Conservation (phyloP, 1,140 invertebrate genomes). For the Drosophila ficusphila region DNA sequence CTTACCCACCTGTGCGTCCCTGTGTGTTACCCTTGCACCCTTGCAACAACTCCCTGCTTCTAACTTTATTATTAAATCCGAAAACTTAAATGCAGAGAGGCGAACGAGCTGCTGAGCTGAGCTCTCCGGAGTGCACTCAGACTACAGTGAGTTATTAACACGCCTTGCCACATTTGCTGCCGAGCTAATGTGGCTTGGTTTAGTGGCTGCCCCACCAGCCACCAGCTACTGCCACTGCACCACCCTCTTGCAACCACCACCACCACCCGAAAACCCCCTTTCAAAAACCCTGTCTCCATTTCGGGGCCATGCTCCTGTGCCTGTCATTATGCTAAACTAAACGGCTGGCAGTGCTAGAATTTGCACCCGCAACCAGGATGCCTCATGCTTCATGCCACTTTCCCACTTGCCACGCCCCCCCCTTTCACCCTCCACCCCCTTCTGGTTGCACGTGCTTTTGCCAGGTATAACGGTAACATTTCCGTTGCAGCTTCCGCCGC, state of each 20-base stretch:
- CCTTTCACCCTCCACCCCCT: neutral
- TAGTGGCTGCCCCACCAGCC: conserved; percentile 72
- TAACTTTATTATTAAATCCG: conserved; percentile 79
- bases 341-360: conserved; percentile 80
- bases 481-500: conserved; percentile 79
- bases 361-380: conserved; percentile 68
- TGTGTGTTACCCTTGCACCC: too few species aligned
- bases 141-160: conserved; percentile 79
- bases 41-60: conserved; percentile 6
- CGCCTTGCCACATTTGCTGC: conserved; percentile 81
- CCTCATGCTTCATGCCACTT: conserved; percentile 9
- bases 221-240: conserved; percentile 22
- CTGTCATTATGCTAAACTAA: conserved; percentile 83
- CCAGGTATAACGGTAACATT: conserved; percentile 78
- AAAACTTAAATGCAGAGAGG: conserved; percentile 72
- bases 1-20: conserved; percentile 17
- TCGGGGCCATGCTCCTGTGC: conserved; percentile 58
- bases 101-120: neutral
- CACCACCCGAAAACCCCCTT: neutral
- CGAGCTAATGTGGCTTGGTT: conserved; percentile 80
- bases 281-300: conserved; percentile 22
- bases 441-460: conserved; percentile 69
- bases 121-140: conserved; percentile 64
- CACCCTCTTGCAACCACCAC: conserved; percentile 2
- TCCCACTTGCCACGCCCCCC: neutral